Conservation (phyloP, 92 coral and sea anemone species). For the Heteractis magnifica region DNA sequence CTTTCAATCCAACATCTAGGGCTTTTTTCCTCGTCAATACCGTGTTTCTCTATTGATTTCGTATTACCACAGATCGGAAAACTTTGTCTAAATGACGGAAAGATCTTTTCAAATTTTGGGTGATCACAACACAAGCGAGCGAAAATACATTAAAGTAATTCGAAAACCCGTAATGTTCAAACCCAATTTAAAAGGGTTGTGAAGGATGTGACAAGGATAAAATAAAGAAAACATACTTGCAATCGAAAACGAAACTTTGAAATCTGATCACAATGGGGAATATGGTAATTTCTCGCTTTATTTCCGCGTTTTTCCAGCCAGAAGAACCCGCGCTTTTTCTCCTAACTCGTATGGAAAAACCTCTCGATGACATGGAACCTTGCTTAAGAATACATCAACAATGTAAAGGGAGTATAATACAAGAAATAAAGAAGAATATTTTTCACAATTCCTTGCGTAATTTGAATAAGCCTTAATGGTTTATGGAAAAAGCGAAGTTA, state of each 20-base stretch:
- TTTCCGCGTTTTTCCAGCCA: not conserved
- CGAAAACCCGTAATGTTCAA: not conserved
- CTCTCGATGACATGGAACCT: not conserved
- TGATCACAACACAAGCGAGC: not conserved
- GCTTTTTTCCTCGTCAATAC: too few relatives aligned
- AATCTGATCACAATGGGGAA: too few relatives aligned
- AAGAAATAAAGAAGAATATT: not conserved
- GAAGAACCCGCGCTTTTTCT: not conserved
- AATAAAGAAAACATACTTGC: not conserved
- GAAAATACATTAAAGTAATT: too few relatives aligned
- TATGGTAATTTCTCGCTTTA: not conserved
- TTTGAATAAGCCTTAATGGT: too few relatives aligned
- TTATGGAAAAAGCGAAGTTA: too few relatives aligned
- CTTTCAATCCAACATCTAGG: too few relatives aligned
- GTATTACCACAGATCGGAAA: too few relatives aligned
- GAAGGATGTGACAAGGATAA: not conserved
- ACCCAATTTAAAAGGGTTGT: not conserved
- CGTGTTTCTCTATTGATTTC: too few relatives aligned
- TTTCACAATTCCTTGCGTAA: not conserved
- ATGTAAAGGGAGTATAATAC: not conserved
- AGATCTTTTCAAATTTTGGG: not conserved
- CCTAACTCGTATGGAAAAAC: not conserved
- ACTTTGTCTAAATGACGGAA: not conserved
- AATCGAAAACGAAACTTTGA: not conserved
- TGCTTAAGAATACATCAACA: not conserved